phyloP scores from a whole-genome alignment of 2,113 vertebrate species.

The Serinus canaria region DNA sequence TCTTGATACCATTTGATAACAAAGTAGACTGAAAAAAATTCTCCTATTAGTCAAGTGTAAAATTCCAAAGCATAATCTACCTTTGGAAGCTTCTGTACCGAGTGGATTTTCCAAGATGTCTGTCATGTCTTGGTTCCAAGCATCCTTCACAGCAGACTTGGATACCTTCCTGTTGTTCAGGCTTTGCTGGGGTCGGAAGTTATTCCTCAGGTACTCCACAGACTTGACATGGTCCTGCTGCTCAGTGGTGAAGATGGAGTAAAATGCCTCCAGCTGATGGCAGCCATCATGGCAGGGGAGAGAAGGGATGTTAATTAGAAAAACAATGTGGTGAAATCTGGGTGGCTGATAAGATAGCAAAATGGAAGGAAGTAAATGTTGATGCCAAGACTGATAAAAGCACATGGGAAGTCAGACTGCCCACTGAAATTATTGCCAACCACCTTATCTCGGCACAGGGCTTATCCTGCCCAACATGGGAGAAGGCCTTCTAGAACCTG shows the following conservation, averaged over 20 bases:
- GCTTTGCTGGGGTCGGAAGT: conserved; percentile 89
- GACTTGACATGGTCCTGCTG: conserved; percentile 98
- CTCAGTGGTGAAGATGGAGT: conserved; percentile 98
- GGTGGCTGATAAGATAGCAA: conserved; percentile 30
- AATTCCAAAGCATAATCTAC: conserved; percentile 57
- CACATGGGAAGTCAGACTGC: conserved; percentile 27
- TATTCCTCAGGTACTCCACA: conserved; percentile 94
- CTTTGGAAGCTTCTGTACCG: conserved; percentile 92
- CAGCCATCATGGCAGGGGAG: neutral
- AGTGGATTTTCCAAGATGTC: conserved; percentile 83
- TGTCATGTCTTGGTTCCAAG: conserved; percentile 87
- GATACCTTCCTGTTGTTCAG: conserved; percentile 86
- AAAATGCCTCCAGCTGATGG: conserved; percentile 91
- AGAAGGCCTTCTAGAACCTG: neutral
- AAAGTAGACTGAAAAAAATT: neutral
- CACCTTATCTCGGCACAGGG: neutral
- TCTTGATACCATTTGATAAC: neutral
- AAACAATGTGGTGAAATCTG: conserved; percentile 37
- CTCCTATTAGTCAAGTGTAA: neutral
- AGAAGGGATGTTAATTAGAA: conserved; percentile 59
- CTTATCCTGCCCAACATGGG: conserved; percentile 32
- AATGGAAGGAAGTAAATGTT: conserved; percentile 6
- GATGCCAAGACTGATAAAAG: conserved; percentile 46
- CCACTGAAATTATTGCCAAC: conserved; percentile 37
- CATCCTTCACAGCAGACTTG: conserved; percentile 91